Evolutionary conservation across 2,888 invertebrate genomes (phyloP).

Genomic region (Melanostoma scalare): DNA sequence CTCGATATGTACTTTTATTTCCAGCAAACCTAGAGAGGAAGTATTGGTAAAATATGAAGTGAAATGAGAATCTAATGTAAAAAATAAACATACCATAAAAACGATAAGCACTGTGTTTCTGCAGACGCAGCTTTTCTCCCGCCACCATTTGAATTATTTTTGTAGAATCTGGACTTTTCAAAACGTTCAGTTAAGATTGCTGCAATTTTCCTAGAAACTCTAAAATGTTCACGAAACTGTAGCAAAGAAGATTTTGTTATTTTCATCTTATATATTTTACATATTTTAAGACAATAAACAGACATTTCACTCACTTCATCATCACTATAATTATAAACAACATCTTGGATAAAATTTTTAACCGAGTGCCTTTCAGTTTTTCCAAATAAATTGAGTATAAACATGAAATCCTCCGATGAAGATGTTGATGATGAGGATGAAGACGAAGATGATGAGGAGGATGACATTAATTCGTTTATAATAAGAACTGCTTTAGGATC

Average conservation of each 20-base stretch:
- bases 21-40: conserved; percentile 14
- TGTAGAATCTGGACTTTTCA: not conserved
- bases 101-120: conserved; percentile 2
- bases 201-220: conserved; percentile 1
- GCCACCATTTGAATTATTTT: not conserved
- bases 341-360: conserved; percentile 9
- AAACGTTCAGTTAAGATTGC: not conserved
- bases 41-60: not conserved
- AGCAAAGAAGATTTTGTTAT: too few species aligned
- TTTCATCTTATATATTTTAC: too few species aligned
- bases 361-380: conserved; percentile 5
- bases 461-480: not conserved
- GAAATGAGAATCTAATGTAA: not conserved
- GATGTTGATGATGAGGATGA: conserved; percentile 1
- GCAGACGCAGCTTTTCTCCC: not conserved
- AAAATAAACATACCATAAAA: conserved; percentile 8
- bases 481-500: too few species aligned
- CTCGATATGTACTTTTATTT: conserved; percentile 8
- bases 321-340: conserved; percentile 12
- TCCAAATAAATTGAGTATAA: not conserved
- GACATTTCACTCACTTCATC: not conserved
- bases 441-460: not conserved
- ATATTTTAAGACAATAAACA: not conserved
- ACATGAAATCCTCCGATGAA: conserved; percentile 7
- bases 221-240: conserved; percentile 9